These are phyloP conservation scores for Hydrophis major DNA, from an alignment of 2,797 vertebrate species.

Conservation along the genomic window DNA sequence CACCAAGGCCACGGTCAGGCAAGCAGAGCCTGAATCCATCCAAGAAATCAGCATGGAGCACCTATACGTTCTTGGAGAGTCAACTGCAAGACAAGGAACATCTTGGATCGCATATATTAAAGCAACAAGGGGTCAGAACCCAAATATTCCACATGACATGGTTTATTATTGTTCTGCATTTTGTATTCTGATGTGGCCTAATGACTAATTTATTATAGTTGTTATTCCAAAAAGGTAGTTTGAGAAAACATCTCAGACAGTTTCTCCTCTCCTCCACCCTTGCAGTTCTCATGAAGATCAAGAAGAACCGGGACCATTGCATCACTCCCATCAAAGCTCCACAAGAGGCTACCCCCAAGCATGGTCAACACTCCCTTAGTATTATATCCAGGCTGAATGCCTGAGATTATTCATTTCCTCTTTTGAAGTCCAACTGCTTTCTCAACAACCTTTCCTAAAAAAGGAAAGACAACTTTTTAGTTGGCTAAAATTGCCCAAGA, in stretches of 20 bases:
- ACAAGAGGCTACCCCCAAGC: not conserved
- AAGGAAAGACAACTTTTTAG: not conserved
- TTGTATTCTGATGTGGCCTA: not conserved
- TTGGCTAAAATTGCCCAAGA: not conserved
- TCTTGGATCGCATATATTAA: not conserved
- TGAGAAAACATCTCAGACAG: not conserved
- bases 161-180: not conserved
- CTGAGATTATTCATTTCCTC: not conserved
- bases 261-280: not conserved
- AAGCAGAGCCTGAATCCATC: not conserved
- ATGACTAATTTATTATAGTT: not conserved
- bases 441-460: not conserved
- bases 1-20: not conserved
- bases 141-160: not conserved
- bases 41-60: not conserved
- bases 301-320: not conserved
- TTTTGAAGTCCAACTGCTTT: not conserved
- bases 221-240: not conserved
- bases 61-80: not conserved
- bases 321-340: not conserved
- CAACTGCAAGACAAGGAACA: not conserved
- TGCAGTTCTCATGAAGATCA: not conserved
- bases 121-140: not conserved
- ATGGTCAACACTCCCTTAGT: not conserved
- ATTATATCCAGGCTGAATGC: not conserved